Evolutionary conservation across 2,888 invertebrate genomes (phyloP), one percentile per base, ranked within the genome.

Genomic region (Drosophila vallismaia): DNA sequence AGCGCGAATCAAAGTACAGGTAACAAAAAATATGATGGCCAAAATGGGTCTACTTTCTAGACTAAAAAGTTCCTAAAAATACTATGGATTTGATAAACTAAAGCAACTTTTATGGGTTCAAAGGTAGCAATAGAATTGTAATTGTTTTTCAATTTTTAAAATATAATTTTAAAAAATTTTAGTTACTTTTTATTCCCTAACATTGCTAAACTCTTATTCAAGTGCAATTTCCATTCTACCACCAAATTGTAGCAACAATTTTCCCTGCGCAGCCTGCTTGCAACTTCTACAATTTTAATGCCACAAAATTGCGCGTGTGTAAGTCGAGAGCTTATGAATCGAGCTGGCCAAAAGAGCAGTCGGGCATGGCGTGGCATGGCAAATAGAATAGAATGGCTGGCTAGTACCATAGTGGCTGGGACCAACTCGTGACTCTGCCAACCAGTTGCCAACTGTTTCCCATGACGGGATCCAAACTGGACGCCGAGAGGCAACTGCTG

Each of bases 351-450:
- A 12, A 26, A 58, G 53, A 42, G 14, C 4, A 42, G 8, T 72
- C 77, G 77, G 50, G 26, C 14, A 70, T 71, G 49, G 71, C 44
- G 49, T 74, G 50, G 26, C 14, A 70, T 71, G 49, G 71, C 44
- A 52, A 62, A 78, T 44, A 72, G 64, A 71, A 70, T 70, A 76
- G 79, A 74, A 77, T 81, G 81, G 53, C 56, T 44, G 53, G 29
- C n/a, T 38, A 19, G 53, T 19, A 19, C 19, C 19, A 19, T 28
- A 19, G 46, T 59, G 29, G 60, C 49, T 50, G 60, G 60, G 60
- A 73, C 77, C 66, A 64, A 78, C 79, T 81, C 84, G 81, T 81
- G 81, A 81, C 86, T 86, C 86, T 86, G 49, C 50, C 71, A 71
- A 70, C 69, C 69, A 71, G 71, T 71, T 62, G 62, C 71, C 58